These are phyloP conservation scores for Arothron firmamentum DNA, from an alignment of 2,113 vertebrate species.

Conservation along the genomic window DNA sequence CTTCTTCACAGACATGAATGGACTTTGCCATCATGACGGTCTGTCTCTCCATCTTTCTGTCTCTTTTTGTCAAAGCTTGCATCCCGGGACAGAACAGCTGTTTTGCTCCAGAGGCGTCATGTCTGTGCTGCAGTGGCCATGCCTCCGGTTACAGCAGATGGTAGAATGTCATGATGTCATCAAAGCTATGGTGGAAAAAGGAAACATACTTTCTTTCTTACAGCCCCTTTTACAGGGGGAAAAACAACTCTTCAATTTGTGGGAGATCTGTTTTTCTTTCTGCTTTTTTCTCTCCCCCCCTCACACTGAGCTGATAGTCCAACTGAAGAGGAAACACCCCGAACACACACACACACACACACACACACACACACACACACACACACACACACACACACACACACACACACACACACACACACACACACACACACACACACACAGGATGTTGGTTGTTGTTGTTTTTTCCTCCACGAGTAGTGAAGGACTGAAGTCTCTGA, in stretches of 20 bases:
- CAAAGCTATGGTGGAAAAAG: conserved; percentile 30
- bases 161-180: conserved; percentile 38
- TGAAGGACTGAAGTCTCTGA: conserved; percentile 40
- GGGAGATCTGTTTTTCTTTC: too few relatives aligned
- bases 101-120: conserved; percentile 40
- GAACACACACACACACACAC: too few relatives aligned
- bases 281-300: too few relatives aligned
- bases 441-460: conserved; percentile 36
- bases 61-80: conserved; percentile 22
- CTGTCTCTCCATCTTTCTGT: background rate
- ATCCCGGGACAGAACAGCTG: conserved; percentile 53
- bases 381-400: too few relatives aligned
- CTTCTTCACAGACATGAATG: too few relatives aligned
- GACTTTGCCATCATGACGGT: background rate
- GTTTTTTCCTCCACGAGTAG: conserved; percentile 5
- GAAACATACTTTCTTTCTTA: too few relatives aligned
- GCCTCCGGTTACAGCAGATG: conserved; percentile 60
- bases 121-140: conserved; percentile 43
- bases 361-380: too few relatives aligned
- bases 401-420: too few relatives aligned
- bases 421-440: too few relatives aligned
- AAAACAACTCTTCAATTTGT: background rate
- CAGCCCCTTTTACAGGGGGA: background rate
- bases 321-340: too few relatives aligned
- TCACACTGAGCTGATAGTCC: too few relatives aligned